Evolutionary conservation across 2,888 invertebrate species (phyloP), one percentile per base, ranked within the genome.

Genomic region (Sphaerophoria rueppellii): DNA sequence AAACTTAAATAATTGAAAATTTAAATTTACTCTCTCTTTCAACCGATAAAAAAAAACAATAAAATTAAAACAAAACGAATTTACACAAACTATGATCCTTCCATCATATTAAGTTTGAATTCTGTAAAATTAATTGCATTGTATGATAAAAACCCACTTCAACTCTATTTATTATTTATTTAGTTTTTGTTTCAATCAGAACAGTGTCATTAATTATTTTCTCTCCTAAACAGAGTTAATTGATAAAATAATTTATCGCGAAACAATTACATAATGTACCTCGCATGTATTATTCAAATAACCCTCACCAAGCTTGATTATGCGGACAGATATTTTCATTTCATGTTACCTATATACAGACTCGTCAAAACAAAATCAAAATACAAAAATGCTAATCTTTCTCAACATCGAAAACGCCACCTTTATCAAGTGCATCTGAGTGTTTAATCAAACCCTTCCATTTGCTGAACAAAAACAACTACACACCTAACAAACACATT

Each of bases 211-310:
- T 2, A 24, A 24, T 24, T 24, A 24, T 24, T 24, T 24, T 32
- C 16, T 11, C 5, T 7, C 14, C 34, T 46, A 32, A 46, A 14
- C 12, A 16, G 9, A 48, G 16, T 46, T 61, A 43, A 35, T 57
- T 50, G 69, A 46, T 32, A 73, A 70, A 73, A 65, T 71, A 74
- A 70, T 74, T 78, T 65, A 74, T 82, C 48, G 74, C 65, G 70
- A 82, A 82, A 79, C 79, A 82, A 82, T 78, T n/a, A n/a, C n/a
- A n/a, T n/a, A n/a, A n/a, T n/a, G n/a, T 82, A 79, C 63, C 43
- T 24, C 40, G 24, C 32, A 52, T 46, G 37, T 34, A 48, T 70
- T 74, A 78, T 82, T 79, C 37, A 82, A 82, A 70, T 61, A 67
- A 70, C 69, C 78, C 73, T 74, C 78, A 78, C 78, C 82, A 65